Conservation (phyloP, 2,888 invertebrate genomes). For the Mythimna loreyi region DNA sequence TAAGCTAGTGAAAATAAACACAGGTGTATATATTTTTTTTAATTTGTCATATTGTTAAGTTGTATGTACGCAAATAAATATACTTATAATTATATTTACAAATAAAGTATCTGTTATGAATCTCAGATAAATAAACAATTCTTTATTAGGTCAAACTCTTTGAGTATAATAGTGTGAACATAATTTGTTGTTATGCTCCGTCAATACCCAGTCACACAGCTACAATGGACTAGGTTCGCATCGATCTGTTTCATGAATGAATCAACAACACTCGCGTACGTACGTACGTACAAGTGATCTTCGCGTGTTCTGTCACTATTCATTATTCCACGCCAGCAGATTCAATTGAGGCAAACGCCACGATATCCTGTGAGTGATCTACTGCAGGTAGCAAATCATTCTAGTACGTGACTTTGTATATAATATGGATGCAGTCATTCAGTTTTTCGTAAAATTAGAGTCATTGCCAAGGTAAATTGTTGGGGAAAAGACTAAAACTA, state of each 20-base stretch:
- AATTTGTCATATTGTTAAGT: too few relatives aligned
- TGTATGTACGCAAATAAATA: too few relatives aligned
- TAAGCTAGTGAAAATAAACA: too few relatives aligned
- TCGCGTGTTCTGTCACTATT: conserved; percentile 54
- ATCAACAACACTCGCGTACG: conserved; percentile 9
- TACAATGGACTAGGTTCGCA: background rate
- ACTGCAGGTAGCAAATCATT: conserved; percentile 8
- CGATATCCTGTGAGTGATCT: conserved; percentile 21
- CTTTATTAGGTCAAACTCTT: background rate
- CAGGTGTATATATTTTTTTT: too few relatives aligned
- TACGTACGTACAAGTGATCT: conserved; percentile 3
- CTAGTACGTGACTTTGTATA: conserved; percentile 32
- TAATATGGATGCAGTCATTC: conserved; percentile 3
- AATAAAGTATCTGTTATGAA: too few relatives aligned
- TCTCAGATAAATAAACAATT: too few relatives aligned
- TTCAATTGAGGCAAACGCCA: conserved; percentile 38
- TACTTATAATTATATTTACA: too few relatives aligned
- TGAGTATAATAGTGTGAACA: background rate
- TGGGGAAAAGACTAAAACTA: background rate
- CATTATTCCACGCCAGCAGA: conserved; percentile 34
- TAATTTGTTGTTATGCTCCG: background rate
- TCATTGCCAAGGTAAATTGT: conserved; percentile 6
- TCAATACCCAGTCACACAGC: background rate
- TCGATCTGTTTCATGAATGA: conserved; percentile 48
- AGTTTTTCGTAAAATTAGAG: conserved; percentile 18